Evolutionary conservation across 2,113 vertebrate species (phyloP), one percentile per base, ranked within the genome.

Genomic region (Pogonocichla stellata): DNA sequence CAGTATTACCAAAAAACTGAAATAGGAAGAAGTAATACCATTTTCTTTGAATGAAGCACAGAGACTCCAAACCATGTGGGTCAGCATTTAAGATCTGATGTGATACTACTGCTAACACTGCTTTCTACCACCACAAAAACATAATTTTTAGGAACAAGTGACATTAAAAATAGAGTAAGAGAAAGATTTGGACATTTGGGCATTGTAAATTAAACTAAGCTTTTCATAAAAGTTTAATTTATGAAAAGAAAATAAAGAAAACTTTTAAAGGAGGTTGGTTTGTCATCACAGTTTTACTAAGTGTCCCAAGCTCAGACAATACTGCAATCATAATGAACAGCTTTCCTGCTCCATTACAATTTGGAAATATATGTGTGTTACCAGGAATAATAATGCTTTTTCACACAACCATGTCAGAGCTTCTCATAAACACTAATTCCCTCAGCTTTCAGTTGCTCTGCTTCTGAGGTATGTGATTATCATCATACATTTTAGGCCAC

Each of bases 51-150:
- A 34, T 4, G 56, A 86, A 64, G 57, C 34, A 45, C 4, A 65
- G 7, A n/a, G 54, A 26, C 40, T 64, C 36, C 33, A 43, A 65
- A 17, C 12, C 0, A 2, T 0, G 10, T 16, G 53, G 31, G 16
- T 71, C 45, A 69, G 58, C 26, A 38, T 57, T 34, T 73, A 33
- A 17, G 28, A 51, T 10, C 34, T 54, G 34, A 78, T 2, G 3
- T 4, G 20, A 33, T 0, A 31, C 54, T 20, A 45, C 22, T 3
- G 1, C 29, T 64, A 19, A 11, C 33, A 16, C 17, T 72, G 36
- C 5, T 86, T 24, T 58, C 31, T 29, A 75, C n/a, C 43, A n/a
- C 36, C 57, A 77, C 10, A 42, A 60, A 62, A 60, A 16, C 3
- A 1, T 3, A 19, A 38, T 40, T 90, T 73, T 86, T 72, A 72